Evolutionary conservation across 2,113 vertebrate species (phyloP), one percentile per base, ranked within the genome.

Genomic region (Leucopternis melanops): DNA sequence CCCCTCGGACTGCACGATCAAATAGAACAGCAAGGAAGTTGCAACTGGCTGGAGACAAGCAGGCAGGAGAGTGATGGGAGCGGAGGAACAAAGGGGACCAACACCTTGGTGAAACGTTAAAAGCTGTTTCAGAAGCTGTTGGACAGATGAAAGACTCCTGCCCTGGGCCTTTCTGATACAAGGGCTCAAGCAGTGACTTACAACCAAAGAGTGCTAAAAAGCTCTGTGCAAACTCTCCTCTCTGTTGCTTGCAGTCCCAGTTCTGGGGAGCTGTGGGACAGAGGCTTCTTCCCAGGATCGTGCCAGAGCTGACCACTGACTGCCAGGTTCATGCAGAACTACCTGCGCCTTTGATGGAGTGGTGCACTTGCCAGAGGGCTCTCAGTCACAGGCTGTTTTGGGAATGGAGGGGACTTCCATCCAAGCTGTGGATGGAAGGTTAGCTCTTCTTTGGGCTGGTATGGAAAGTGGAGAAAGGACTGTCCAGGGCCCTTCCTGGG

Each of bases 1-100:
- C 17, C 25, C 27, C 54, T 63, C 47, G 0, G 4, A 7, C 47
- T 20, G n/a, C 40, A 3, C 1, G 2, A 4, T 32, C 57, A 7
- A 13, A 8, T 1, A 20, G 55, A 27, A 9, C 72, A 54, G 58
- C 9, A 3, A 38, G 69, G 86, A 52, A 32, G 40, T 8, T 45
- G 55, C 57, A n/a, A 6, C 5, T 23, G 55, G 59, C 29, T 21
- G 16, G 77, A n/a, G 44, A 17, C 8, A 2, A 13, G 29, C 50
- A 21, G 38, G 5, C 26, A 25, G 32, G 32, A 6, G 26, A 32
- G 42, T 1, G 45, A 6, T 25, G 69, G 69, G 47, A 79, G 52
- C 52, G 27, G 47, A 36, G 79, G 45, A 22, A 4, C 17, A 12
- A 38, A 27, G n/a, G 40, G 34, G 13, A 17, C 45, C 65, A 36